Conservation (phyloP, 2,113 vertebrate genomes). For the Anguilla japonica region DNA sequence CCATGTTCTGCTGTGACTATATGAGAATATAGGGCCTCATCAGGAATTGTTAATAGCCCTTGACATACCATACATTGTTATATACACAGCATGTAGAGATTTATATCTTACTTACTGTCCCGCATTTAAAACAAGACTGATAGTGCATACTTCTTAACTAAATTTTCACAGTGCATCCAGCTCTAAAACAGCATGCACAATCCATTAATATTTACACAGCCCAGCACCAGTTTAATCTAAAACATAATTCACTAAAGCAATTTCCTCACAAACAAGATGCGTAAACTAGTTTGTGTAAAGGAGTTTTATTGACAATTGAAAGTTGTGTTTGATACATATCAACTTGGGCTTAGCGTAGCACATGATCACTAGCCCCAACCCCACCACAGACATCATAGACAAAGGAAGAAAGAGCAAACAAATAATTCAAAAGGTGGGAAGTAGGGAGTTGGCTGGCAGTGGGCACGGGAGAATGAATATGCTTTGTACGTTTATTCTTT, state of each 20-base stretch:
- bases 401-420: background rate
- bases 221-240: background rate
- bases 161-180: background rate
- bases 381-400: background rate
- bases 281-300: background rate
- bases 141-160: background rate
- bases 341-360: background rate
- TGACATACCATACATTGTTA: background rate
- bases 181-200: background rate
- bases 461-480: background rate
- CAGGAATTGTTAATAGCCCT: background rate
- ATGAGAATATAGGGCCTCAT: background rate
- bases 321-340: background rate
- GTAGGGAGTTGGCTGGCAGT: too few relatives aligned
- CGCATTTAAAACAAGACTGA: background rate
- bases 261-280: background rate
- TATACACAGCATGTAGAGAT: background rate
- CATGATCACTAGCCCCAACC: too few relatives aligned
- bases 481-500: background rate
- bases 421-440: too few relatives aligned
- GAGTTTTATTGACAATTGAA: background rate
- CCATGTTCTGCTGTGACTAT: background rate
- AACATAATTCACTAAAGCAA: background rate
- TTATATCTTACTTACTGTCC: background rate
- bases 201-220: background rate